Base-by-base conservation (phyloP, 2,113 vertebrate species). In the Indicator maculatus region DNA sequence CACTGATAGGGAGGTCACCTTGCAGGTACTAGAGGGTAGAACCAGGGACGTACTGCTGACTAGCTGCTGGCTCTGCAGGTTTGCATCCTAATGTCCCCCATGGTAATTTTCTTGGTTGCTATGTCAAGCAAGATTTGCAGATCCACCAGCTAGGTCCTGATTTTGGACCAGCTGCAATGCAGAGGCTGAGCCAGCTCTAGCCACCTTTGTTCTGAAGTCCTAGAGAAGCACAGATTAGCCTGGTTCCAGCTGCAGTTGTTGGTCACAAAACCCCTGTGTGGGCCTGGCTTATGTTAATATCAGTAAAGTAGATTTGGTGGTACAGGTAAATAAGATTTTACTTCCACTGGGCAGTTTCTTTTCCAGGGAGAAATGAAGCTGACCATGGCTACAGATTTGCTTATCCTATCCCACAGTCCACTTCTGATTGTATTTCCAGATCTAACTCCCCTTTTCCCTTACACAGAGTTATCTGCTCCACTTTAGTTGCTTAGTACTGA, bases 51-150 rank as follows among this genome's bases (percentile, higher is more conserved):
- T 30, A 74, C 6, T 94, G 93, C 88, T 94, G 95, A 95, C 90
- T 71, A 71, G 92, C 73, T 95, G 92, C 93, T 95, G 73, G 72
- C 69, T 96, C 5, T 14, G 92, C 92, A 96, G 21, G 33, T 94
- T 95, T 80, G 30, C 28, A 61, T 47, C 88, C 82, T 77, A 24
- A 83, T 89, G 93, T 93, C 53, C 69, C 83, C 80, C 86, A 21
- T 30, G 76, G 91, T 91, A 78, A 87, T 95, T 84, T 86, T 70
- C 53, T 56, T 71, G 61, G 65, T 74, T 83, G 38, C 76, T 96
- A 2, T 58, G 74, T 86, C 60, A 53, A 75, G 83, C 64, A 89
- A 79, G 72, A 93, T 95, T 89, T 95, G 73, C 80, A 86, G 75
- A 86, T 78, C 83, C 30, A 90, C 85, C 79, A 89, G 41, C 50